Conservation (phyloP, 2,797 vertebrate species). For the Muscicapa striata region DNA sequence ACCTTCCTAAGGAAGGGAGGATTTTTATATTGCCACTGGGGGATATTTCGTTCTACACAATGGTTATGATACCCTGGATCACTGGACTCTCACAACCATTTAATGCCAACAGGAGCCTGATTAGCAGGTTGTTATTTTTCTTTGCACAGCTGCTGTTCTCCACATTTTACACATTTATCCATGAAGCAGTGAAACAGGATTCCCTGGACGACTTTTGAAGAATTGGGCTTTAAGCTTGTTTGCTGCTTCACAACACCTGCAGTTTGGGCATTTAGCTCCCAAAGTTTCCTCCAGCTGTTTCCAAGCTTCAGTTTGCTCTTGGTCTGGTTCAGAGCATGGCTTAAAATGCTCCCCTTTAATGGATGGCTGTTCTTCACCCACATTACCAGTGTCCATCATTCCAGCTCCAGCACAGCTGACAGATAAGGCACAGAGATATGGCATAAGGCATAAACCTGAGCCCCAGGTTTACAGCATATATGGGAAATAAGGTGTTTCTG, state of each 20-base stretch:
- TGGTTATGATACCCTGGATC: not conserved
- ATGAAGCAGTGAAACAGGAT: not conserved
- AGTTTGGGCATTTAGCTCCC: not conserved
- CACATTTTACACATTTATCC: constrained; percentile 6
- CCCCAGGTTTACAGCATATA: not conserved
- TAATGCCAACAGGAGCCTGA: constrained; percentile 58
- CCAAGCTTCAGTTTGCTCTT: not conserved
- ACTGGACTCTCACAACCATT: constrained; percentile 49
- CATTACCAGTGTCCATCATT: not conserved
- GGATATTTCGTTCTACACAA: not conserved
- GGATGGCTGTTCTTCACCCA: not conserved
- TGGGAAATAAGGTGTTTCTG: constrained; percentile 22
- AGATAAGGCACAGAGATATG: constrained; percentile 15
- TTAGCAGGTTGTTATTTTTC: constrained; percentile 61
- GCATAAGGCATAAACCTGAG: not conserved
- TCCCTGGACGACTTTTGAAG: constrained; percentile 42
- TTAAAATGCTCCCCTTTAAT: constrained; percentile 12
- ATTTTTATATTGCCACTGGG: not conserved
- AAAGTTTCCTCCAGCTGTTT: not conserved
- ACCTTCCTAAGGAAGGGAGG: constrained; percentile 16
- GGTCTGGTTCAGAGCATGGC: not conserved
- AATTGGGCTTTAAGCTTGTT: not conserved
- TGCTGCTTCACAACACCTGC: not conserved
- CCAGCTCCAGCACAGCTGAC: constrained; percentile 22
- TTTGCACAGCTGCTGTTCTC: constrained; percentile 64